A percentile compares a stretch with the other conserved stretches of the same genome.
Conservation (phyloP, 2,797 vertebrate genomes). For the Cyclopterus lumpus region DNA sequence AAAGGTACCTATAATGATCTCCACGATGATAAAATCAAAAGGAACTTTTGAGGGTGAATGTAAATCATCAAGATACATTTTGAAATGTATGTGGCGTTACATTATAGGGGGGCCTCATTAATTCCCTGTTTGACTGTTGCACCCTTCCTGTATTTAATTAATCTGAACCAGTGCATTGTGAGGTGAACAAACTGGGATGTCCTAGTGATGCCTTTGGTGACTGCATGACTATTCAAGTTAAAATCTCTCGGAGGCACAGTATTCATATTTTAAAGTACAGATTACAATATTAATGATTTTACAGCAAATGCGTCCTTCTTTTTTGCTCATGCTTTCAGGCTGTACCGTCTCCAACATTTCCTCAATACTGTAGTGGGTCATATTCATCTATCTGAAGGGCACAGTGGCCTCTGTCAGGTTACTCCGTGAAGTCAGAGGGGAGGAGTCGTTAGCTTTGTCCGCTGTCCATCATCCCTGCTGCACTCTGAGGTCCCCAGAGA, state of each 20-base stretch:
- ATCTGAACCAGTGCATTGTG: constrained; percentile 9
- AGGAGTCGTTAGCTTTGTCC: constrained; percentile 69
- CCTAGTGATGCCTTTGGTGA: neutral
- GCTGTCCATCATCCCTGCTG: constrained; percentile 77
- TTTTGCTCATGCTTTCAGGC: neutral
- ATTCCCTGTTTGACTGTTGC: neutral
- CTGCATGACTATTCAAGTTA: neutral
- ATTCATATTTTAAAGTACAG: constrained; percentile 42
- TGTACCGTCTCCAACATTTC: neutral
- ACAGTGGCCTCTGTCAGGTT: constrained; percentile 59
- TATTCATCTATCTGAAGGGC: constrained; percentile 64
- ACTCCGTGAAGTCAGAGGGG: constrained; percentile 66
- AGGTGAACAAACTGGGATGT: neutral
- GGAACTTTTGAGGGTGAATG: constrained; percentile 6
- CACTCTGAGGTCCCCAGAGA: constrained; percentile 70
- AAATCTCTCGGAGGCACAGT: constrained; percentile 1
- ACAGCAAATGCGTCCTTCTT: neutral
- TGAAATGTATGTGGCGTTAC: neutral
- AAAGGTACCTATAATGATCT: constrained; percentile 29
- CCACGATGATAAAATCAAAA: constrained; percentile 7
- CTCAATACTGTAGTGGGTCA: constrained; percentile 25
- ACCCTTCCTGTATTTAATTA: neutral
- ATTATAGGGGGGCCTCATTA: neutral
- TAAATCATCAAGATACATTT: neutral
- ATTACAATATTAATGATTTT: constrained; percentile 46